Evolutionary conservation across 2,113 vertebrate genomes (phyloP), one percentile per base, ranked within the genome.

Genomic region (Lepisosteus osseus): DNA sequence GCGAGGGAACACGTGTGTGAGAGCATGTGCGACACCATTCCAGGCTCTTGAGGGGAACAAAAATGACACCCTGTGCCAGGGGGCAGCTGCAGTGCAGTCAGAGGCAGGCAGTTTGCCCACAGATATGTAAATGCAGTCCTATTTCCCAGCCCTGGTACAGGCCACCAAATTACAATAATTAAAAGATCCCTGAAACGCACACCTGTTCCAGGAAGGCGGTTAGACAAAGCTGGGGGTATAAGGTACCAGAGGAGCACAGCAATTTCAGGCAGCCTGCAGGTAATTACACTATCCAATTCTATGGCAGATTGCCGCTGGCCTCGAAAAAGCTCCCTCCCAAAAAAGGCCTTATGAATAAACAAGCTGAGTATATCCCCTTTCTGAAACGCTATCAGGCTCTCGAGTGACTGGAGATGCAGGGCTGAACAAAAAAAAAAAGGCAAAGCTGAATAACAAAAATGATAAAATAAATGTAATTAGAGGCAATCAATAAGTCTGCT

Each of bases 301-400:
- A 77, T 81, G 91, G 88, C 74, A 14, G 86, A 88, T 89, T 93
- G 89, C 88, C 87, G 86, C 64, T 73, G 86, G 87, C 79, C 80
- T 81, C 86, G 83, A 79, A 86, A 75, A 85, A 87, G 86, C 87
- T 86, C 84, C 83, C 80, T 87, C 88, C 84, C n/a, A 83, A 86
- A 59, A 29, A 85, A 85, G 88, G 89, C 77, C 77, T 89, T 92
- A 92, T 93, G 89, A 91, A 93, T 94, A 92, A 90, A 90, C 81
- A 85, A 81, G 76, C 86, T 85, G 82, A 84, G 82, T 83, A 84
- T 89, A 87, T 92, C 85, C 81, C 78, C 83, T 89, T 91, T 89
- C 89, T 87, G 84, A 90, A 89, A 88, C 78, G 76, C 80, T 83
- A 90, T 83, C 83, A 82, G 82, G 78, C 87, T 91, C 86, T 91